Conservation (phyloP, 2,888 invertebrate genomes). For the Plebejus melissa region DNA sequence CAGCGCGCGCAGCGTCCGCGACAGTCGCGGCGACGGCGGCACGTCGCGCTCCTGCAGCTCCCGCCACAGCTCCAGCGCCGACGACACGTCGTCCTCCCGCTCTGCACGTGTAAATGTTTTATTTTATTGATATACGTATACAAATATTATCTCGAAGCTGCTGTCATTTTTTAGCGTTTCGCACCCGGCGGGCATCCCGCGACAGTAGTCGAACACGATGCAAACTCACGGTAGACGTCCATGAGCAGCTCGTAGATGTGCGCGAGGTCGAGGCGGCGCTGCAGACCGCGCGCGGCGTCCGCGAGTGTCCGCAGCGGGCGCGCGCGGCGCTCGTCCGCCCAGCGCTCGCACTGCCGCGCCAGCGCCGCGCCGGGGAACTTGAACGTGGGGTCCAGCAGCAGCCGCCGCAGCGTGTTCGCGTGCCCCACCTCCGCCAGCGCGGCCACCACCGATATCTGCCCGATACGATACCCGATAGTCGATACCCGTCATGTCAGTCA, state of each 20-base stretch:
- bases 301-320: constrained; percentile 55
- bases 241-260: constrained; percentile 70
- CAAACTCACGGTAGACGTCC: constrained; percentile 71
- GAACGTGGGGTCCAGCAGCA: constrained; percentile 73
- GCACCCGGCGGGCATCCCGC: background rate
- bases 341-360: constrained; percentile 71
- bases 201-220: background rate
- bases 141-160: background rate
- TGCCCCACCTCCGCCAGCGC: constrained; percentile 77
- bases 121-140: constrained; percentile 32
- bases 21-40: constrained; percentile 62
- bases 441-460: constrained; percentile 66
- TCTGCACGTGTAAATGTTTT: constrained; percentile 49
- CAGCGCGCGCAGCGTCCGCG: constrained; percentile 52
- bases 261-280: constrained; percentile 52
- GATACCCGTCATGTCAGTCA: too few relatives aligned
- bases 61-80: constrained; percentile 65
- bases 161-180: background rate
- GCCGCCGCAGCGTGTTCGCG: constrained; percentile 68
- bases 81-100: constrained; percentile 64
- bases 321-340: constrained; percentile 60
- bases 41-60: constrained; percentile 67
- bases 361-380: constrained; percentile 74
- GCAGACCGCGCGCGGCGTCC: constrained; percentile 52
- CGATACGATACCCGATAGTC: background rate